phyloP scores from a whole-genome alignment of 2,113 vertebrate genomes.

The Machaerirhynchus nigripectus region DNA sequence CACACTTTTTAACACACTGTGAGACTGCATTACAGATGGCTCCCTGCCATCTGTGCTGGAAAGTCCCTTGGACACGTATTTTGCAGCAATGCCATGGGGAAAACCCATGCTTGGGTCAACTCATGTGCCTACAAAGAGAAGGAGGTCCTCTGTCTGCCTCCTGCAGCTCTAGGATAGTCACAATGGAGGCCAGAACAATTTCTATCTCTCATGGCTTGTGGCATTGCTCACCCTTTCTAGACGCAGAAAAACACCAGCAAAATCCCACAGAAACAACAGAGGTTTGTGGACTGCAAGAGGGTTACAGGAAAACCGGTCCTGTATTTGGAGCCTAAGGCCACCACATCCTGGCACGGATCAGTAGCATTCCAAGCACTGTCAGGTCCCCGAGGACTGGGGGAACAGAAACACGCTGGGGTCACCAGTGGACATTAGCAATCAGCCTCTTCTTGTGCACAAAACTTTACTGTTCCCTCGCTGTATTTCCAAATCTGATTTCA shows the following conservation, averaged over 20 bases:
- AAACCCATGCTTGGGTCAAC: background rate
- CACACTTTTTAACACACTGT: background rate
- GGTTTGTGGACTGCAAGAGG: background rate
- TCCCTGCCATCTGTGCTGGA: background rate
- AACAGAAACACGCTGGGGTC: background rate
- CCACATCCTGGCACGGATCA: rapidly evolving
- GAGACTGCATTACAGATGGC: background rate
- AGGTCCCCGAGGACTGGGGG: background rate
- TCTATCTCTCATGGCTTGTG: background rate
- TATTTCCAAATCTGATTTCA: background rate
- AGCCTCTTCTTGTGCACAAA: background rate
- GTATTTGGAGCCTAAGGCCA: background rate
- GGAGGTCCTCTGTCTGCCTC: background rate
- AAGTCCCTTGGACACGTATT: background rate
- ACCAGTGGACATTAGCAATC: background rate
- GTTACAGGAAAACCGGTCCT: background rate
- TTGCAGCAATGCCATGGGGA: background rate
- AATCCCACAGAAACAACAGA: background rate
- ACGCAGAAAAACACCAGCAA: background rate
- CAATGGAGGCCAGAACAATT: background rate
- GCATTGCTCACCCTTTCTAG: background rate
- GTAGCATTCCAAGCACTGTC: background rate
- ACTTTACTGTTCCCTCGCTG: background rate
- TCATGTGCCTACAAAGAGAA: background rate
- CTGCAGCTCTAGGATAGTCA: background rate